Percentiles rank a stretch among this genome's conserved stretches.
Evolutionary conservation across 1,140 invertebrate species (phyloP).

Genomic region (Bathynomus jamesi): DNA sequence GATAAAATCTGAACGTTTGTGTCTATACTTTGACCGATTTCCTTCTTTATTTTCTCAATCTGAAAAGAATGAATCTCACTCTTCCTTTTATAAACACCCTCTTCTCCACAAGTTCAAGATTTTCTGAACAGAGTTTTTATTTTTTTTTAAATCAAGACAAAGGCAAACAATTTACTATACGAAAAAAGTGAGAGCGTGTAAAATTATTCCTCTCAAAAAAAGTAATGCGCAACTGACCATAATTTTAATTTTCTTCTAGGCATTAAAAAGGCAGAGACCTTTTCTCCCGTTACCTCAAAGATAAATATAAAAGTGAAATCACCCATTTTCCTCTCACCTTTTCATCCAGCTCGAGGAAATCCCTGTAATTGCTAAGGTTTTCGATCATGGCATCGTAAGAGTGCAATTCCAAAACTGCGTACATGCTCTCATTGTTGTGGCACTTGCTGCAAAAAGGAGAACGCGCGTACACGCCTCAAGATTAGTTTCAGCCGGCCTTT

Average conservation of each 20-base stretch:
- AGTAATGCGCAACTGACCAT: neutral
- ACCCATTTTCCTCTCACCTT: constrained; percentile 10
- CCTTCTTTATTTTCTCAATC: constrained; percentile 48
- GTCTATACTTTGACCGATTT: constrained; percentile 51
- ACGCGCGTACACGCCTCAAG: neutral
- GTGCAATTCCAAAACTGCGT: constrained; percentile 53
- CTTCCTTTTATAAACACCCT: no score
- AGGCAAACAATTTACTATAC: neutral
- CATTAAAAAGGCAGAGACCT: neutral
- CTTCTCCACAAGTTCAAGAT: neutral
- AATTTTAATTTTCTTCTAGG: neutral
- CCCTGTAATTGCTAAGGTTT: constrained; percentile 48
- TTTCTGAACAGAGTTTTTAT: constrained; percentile 9
- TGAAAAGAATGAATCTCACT: no score
- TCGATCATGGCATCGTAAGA: constrained; percentile 47
- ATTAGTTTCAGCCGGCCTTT: no score
- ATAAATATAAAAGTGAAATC: constrained; percentile 9
- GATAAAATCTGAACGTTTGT: constrained; percentile 53
- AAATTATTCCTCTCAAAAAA: neutral
- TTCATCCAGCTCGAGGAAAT: constrained; percentile 43
- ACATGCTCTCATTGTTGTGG: constrained; percentile 63
- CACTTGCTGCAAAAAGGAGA: constrained; percentile 47
- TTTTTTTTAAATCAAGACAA: neutral
- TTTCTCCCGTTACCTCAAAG: neutral
- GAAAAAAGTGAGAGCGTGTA: neutral